phyloP scores from a whole-genome alignment of 1,140 invertebrate species.

The Drosophila teissieri region DNA sequence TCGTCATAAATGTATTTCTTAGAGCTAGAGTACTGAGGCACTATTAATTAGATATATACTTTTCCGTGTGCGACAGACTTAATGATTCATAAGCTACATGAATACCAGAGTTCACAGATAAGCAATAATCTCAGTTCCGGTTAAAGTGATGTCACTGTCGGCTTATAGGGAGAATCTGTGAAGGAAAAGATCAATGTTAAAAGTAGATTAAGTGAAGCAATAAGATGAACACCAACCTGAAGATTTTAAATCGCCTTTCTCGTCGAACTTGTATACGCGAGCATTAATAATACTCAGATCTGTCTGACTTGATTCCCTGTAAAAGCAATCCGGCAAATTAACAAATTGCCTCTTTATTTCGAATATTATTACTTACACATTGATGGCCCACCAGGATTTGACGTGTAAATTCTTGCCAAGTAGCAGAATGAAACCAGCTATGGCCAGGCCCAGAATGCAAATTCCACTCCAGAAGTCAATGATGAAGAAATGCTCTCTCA shows the following conservation, averaged over 20 bases:
- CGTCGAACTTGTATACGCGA: constrained; percentile 72
- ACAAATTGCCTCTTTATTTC: background rate
- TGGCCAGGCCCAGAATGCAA: constrained; percentile 67
- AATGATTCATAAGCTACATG: constrained; percentile 21
- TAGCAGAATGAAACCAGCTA: constrained; percentile 65
- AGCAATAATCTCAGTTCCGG: constrained; percentile 11
- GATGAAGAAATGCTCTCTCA: constrained; percentile 76
- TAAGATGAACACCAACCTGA: constrained; percentile 28
- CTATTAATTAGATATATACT: constrained; percentile 9
- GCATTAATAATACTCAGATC: constrained; percentile 73
- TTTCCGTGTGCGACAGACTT: constrained; percentile 3
- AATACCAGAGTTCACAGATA: constrained; percentile 16
- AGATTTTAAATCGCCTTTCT: constrained; percentile 67
- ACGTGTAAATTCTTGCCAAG: constrained; percentile 72
- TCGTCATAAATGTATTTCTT: background rate
- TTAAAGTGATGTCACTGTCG: constrained; percentile 71
- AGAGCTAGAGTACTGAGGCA: constrained; percentile 6
- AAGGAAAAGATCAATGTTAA: background rate
- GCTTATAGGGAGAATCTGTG: constrained; percentile 64
- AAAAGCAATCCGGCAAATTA: background rate
- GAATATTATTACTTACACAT: constrained; percentile 62
- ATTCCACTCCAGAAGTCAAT: constrained; percentile 81
- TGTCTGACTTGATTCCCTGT: constrained; percentile 67
- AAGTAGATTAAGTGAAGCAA: background rate
- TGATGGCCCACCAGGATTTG: constrained; percentile 73